Base-by-base conservation (phyloP, 2,113 vertebrate genomes). In the Salvelinus sp. region DNA sequence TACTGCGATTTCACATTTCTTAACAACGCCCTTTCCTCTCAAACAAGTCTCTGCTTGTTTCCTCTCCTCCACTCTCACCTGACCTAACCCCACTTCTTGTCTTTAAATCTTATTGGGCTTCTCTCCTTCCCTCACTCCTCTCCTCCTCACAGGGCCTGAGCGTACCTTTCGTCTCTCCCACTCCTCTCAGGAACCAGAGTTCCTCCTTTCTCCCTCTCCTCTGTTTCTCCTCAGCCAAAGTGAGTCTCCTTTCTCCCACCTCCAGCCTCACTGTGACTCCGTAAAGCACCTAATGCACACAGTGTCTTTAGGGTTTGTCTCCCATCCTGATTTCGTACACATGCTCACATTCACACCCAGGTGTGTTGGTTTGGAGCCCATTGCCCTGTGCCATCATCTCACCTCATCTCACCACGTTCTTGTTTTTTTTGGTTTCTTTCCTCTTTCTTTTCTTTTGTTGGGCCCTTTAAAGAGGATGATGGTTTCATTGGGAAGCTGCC, bases 401-500 rank as follows among this genome's bases (percentile, higher is more conserved):
- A 67, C 62, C 38, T 44, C 38, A 44, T 44, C 38, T 44, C 38
- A 44, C 38, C 38, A 2, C 83, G 85, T 80, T 87, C 68, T 83
- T 84, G 33, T 84, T 64, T 83, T 80, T 30, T 30, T 7, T 2
- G 7, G 70, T 33, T 63, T 68, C 77, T 76, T 72, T 67, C 76
- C 70, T 72, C 38, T 76, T 10, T 72, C 38, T 76, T 44, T 44
- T 44, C 6, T 38, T 74, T 73, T 73, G 75, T 77, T 83, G 78
- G 73, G 94, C 92, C 86, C 80, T 72, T 72, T 90, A 91, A 94
- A 96, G 96, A 97, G 81, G 93, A 95, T 81, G 95, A 95, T 93
- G 85, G 93, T 91, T 96, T 97, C 87, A 90, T 95, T 93, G 91
- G 86, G 69, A 96, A 93, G 89, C 94, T 95, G 91, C 94, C 94